These are phyloP conservation scores for Streblospio benedicti DNA, from an alignment of 1,140 invertebrate genomes.

Conservation along the genomic window DNA sequence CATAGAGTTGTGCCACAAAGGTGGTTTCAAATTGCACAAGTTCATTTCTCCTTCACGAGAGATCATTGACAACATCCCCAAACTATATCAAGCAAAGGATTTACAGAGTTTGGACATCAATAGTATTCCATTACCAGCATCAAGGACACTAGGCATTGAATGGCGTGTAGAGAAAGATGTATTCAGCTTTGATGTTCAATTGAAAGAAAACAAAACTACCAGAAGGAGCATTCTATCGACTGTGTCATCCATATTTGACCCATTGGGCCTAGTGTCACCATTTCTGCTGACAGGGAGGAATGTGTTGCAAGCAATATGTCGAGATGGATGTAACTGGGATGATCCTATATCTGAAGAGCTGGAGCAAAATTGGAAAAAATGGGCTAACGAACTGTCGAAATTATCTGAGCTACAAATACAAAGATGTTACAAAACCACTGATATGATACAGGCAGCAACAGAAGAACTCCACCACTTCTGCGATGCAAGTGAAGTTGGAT, in stretches of 20 bases:
- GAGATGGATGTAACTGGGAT: slow-evolving; percentile 18
- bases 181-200: slow-evolving; percentile 2
- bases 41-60: neutral
- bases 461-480: neutral
- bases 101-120: neutral
- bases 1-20: neutral
- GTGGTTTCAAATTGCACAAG: neutral
- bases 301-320: slow-evolving; percentile 14
- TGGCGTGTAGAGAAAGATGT: slow-evolving; percentile 1
- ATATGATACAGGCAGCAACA: too few species aligned
- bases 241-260: slow-evolving; percentile 22
- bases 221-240: slow-evolving; percentile 7
- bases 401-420: too few species aligned
- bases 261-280: slow-evolving; percentile 18
- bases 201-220: slow-evolving; percentile 1
- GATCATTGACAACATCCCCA: neutral
- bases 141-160: slow-evolving; percentile 2
- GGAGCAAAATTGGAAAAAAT: slow-evolving; percentile 17
- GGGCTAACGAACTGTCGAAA: slow-evolving; percentile 5
- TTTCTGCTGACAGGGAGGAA: slow-evolving; percentile 10
- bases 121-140: neutral
- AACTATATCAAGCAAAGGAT: neutral
- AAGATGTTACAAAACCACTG: too few species aligned
- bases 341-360: slow-evolving; percentile 3
- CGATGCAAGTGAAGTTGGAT: neutral